Conservation (phyloP, 2,797 vertebrate genomes). For the Micromesistius poutassou region DNA sequence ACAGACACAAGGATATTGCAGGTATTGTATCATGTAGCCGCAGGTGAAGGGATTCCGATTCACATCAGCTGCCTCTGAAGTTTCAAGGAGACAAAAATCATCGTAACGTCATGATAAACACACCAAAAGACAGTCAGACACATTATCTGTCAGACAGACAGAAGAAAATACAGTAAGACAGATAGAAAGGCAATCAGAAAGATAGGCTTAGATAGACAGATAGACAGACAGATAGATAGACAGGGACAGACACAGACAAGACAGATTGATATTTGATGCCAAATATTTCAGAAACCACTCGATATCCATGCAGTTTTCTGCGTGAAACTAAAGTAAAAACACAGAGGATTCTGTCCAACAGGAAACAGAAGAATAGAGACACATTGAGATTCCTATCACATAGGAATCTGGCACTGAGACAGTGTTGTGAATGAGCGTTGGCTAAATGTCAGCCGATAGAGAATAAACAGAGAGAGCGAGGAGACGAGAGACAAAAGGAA, state of each 20-base stretch:
- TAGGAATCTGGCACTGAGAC: slow-evolving; percentile 50
- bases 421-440: slow-evolving; percentile 56
- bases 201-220: background rate
- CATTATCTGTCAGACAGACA: background rate
- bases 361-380: slow-evolving; percentile 1
- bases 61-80: background rate
- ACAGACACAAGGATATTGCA: background rate
- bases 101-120: background rate
- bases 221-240: background rate
- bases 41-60: background rate
- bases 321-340: slow-evolving; percentile 3
- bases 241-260: background rate
- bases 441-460: slow-evolving; percentile 68
- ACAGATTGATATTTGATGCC: background rate
- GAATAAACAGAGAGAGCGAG: background rate
- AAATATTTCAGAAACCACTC: background rate
- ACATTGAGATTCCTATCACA: slow-evolving; percentile 68
- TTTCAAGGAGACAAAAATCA: background rate
- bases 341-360: background rate
- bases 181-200: background rate
- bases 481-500: slow-evolving; percentile 26
- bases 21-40: background rate
- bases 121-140: background rate
- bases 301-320: background rate
- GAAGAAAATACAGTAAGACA: background rate